Evolutionary conservation across 2,113 vertebrate genomes (phyloP).

Genomic region (Oreotrochilus melanogaster): DNA sequence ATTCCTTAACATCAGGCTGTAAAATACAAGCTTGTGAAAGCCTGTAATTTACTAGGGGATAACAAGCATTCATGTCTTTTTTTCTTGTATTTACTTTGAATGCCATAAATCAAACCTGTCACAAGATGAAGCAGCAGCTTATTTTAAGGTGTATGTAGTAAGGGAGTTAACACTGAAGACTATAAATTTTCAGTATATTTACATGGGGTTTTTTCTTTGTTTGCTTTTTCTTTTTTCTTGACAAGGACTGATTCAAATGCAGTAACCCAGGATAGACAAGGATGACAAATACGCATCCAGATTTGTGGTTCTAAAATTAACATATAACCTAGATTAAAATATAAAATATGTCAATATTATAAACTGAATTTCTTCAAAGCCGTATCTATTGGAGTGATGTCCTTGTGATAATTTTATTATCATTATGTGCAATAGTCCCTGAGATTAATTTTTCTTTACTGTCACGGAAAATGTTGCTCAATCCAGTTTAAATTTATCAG

Average conservation of each 20-base stretch:
- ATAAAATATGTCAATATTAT: neutral
- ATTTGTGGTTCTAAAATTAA: neutral
- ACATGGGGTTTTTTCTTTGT: neutral
- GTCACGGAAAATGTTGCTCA: neutral
- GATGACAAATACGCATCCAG: neutral
- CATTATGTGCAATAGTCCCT: neutral
- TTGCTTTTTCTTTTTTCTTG: neutral
- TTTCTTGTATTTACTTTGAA: constrained; percentile 14
- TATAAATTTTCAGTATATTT: neutral
- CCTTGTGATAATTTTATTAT: neutral
- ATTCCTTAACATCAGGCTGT: constrained; percentile 16
- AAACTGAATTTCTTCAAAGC: neutral
- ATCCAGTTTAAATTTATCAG: neutral
- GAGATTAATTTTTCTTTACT: neutral
- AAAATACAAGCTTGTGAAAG: constrained; percentile 30
- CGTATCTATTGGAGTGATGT: neutral
- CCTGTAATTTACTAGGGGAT: constrained; percentile 28
- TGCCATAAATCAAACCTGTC: neutral
- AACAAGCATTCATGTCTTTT: constrained; percentile 14
- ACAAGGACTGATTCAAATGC: neutral
- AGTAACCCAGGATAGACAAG: neutral
- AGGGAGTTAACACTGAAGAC: neutral
- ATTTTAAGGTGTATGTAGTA: neutral
- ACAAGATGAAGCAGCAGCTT: neutral
- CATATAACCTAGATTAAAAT: neutral